Conservation (phyloP, 2,113 vertebrate genomes). For the Garra rufa region DNA sequence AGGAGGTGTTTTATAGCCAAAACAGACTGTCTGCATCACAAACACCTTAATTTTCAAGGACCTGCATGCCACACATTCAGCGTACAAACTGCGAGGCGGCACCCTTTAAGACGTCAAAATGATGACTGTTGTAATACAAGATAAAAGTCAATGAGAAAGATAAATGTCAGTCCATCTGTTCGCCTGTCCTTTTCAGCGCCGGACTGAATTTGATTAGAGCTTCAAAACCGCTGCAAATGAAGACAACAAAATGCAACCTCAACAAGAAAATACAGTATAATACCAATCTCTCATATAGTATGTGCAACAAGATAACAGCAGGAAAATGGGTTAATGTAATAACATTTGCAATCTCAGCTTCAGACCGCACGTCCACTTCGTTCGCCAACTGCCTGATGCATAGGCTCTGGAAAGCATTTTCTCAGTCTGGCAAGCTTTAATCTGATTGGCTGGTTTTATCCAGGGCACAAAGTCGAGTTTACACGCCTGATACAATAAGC, state of each 20-base stretch:
- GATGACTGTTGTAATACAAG: constrained; percentile 52
- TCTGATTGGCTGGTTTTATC: constrained; percentile 23
- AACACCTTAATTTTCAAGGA: constrained; percentile 40
- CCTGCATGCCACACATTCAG: constrained; percentile 19
- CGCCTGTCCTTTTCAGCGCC: constrained; percentile 32
- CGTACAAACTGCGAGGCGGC: constrained; percentile 14
- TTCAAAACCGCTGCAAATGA: constrained; percentile 39
- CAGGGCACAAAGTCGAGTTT: constrained; percentile 2
- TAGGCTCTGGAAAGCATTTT: constrained; percentile 19
- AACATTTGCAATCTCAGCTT: neutral
- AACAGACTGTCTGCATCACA: constrained; percentile 21
- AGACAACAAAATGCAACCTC: constrained; percentile 23
- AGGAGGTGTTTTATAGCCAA: constrained; percentile 55
- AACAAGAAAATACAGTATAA: neutral
- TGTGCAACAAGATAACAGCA: neutral
- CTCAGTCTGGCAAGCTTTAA: constrained; percentile 25
- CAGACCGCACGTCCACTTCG: neutral
- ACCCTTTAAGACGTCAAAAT: constrained; percentile 49
- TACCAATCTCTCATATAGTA: neutral
- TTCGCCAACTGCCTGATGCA: neutral
- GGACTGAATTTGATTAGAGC: constrained; percentile 43
- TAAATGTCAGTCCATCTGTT: constrained; percentile 51
- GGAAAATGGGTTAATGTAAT: neutral
- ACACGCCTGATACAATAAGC: constrained; percentile 18
- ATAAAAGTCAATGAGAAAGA: constrained; percentile 53